phyloP scores from a whole-genome alignment of 2,113 vertebrate species.

The Origma solitaria region DNA sequence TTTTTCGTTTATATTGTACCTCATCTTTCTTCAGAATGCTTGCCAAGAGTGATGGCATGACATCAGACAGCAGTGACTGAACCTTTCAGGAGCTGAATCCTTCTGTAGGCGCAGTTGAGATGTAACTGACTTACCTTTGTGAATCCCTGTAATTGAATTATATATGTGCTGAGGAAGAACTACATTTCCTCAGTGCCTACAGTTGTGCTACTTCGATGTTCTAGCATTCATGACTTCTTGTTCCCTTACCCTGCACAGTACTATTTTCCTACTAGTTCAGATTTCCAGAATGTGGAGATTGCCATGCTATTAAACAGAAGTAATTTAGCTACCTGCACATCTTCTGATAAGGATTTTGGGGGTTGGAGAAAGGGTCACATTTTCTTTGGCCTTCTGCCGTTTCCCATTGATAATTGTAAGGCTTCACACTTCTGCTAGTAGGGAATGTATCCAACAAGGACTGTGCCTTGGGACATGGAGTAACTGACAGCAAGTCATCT shows the following conservation, averaged over 20 bases:
- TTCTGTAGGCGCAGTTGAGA: background rate
- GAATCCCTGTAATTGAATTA: background rate
- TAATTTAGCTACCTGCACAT: background rate
- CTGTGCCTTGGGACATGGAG: background rate
- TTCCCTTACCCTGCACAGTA: background rate
- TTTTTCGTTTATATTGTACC: background rate
- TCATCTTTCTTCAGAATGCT: background rate
- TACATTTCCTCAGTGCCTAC: background rate
- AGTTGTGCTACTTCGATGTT: background rate
- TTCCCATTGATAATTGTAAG: background rate
- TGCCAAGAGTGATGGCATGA: background rate
- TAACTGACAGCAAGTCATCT: background rate
- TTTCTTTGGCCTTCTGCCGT: background rate
- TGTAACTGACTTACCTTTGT: background rate
- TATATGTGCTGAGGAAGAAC: background rate
- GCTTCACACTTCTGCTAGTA: accelerated
- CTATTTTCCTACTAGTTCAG: background rate
- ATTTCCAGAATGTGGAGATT: background rate
- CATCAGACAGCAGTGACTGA: background rate
- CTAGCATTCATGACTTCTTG: background rate
- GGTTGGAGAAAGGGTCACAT: accelerated
- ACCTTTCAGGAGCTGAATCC: background rate
- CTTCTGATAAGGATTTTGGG: background rate
- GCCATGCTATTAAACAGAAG: background rate
- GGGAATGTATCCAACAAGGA: background rate